These are phyloP conservation scores for Enteromius thamalakanensis DNA, from an alignment of 2,797 vertebrate genomes.

Conservation along the genomic window DNA sequence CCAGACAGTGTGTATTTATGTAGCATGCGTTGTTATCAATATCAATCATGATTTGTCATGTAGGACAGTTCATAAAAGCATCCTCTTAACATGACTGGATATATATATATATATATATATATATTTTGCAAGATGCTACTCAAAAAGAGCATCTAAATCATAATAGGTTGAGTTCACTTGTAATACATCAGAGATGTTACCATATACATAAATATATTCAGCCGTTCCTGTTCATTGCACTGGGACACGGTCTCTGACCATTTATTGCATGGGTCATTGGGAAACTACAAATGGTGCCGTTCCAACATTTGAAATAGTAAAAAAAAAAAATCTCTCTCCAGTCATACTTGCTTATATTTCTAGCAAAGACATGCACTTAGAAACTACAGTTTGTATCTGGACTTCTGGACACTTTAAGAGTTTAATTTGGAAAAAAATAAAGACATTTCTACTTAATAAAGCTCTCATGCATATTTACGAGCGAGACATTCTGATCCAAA, in stretches of 20 bases:
- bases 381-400: not conserved
- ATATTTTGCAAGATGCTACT: not conserved
- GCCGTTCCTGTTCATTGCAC: not conserved
- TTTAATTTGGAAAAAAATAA: not conserved
- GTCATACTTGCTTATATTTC: not conserved
- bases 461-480: not conserved
- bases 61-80: conserved; percentile 1
- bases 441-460: not conserved
- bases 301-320: not conserved
- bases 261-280: conserved; percentile 33
- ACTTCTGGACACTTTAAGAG: too few species aligned
- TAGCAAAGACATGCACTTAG: not conserved
- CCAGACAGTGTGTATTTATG: not conserved
- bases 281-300: conserved; percentile 6
- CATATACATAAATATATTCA: conserved; percentile 25
- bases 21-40: not conserved
- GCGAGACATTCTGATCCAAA: not conserved
- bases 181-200: conserved; percentile 16
- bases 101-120: too few species aligned
- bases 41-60: not conserved
- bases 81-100: not conserved
- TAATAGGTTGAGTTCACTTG: not conserved
- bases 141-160: conserved; percentile 17
- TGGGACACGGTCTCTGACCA: not conserved
- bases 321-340: not conserved